Conservation (phyloP, 2,113 vertebrate genomes). For the Catagonus wagneri region DNA sequence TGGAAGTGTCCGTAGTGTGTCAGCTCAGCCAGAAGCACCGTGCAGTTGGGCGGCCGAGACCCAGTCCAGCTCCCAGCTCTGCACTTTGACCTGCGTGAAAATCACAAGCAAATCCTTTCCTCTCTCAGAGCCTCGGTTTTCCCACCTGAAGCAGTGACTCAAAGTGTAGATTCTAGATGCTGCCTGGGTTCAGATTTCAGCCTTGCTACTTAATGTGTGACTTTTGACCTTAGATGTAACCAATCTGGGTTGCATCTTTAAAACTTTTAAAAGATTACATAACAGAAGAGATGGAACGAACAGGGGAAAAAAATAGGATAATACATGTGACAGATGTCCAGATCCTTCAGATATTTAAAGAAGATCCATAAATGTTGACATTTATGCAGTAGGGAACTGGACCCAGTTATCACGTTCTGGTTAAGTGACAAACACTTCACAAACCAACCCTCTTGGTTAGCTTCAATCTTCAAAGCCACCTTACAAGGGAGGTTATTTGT, state of each 20-base stretch:
- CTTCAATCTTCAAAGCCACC: not conserved
- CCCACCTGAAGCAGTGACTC: not conserved
- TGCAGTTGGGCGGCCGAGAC: too few species aligned
- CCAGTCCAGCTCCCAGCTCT: not conserved
- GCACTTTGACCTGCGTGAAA: not conserved
- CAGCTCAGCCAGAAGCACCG: not conserved
- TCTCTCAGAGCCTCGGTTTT: not conserved
- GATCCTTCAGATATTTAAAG: not conserved
- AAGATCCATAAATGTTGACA: not conserved
- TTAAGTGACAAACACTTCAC: not conserved
- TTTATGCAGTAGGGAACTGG: not conserved
- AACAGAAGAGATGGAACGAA: too few species aligned
- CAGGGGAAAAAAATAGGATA: not conserved
- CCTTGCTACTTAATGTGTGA: not conserved
- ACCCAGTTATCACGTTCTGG: not conserved
- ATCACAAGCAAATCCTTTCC: fast-evolving
- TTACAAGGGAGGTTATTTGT: not conserved
- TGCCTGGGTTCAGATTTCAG: not conserved
- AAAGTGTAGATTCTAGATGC: not conserved
- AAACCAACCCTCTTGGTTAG: not conserved
- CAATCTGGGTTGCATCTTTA: not conserved
- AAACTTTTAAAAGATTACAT: not conserved
- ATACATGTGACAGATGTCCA: not conserved
- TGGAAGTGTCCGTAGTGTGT: not conserved
- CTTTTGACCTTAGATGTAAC: not conserved